phyloP scores from a whole-genome alignment of 2,888 invertebrate species.

The Melinopterus prodromus region DNA sequence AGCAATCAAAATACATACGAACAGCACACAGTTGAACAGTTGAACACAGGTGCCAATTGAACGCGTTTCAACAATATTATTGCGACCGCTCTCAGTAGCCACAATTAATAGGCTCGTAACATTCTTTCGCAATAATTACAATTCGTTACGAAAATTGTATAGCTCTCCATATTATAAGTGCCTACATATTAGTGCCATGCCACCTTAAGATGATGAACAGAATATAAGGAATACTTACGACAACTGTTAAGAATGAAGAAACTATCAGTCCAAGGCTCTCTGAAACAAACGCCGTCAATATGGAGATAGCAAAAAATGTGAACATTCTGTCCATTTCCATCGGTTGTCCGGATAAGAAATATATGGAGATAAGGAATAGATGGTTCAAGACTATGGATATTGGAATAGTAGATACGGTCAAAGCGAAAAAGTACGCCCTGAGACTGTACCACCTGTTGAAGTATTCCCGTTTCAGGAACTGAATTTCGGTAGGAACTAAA shows the following conservation, averaged over 20 bases:
- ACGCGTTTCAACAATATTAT: too few species aligned
- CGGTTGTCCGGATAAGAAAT: slow-evolving; percentile 79
- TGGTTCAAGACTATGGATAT: slow-evolving; percentile 73
- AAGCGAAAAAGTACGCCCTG: slow-evolving; percentile 80
- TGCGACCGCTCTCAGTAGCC: too few species aligned
- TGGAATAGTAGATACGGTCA: slow-evolving; percentile 77
- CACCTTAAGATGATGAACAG: background rate
- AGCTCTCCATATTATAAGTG: background rate
- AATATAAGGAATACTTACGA: slow-evolving; percentile 69
- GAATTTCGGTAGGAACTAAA: slow-evolving; percentile 82
- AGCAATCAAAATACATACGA: background rate
- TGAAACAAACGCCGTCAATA: slow-evolving; percentile 77
- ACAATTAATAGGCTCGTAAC: too few species aligned
- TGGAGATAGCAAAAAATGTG: slow-evolving; percentile 75
- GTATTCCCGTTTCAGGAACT: slow-evolving; percentile 80
- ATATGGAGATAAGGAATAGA: slow-evolving; percentile 75
- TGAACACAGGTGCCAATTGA: too few species aligned
- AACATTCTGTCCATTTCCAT: slow-evolving; percentile 71
- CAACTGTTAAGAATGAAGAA: slow-evolving; percentile 77
- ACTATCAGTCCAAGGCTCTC: slow-evolving; percentile 82
- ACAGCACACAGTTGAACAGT: too few species aligned
- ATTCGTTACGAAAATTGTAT: background rate
- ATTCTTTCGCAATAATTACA: background rate
- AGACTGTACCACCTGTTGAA: slow-evolving; percentile 87
- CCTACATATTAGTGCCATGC: background rate